Percentiles rank a stretch among this genome's conserved stretches.
Evolutionary conservation across 2,888 invertebrate species (phyloP).

Genomic region (Mimachlamys varia): DNA sequence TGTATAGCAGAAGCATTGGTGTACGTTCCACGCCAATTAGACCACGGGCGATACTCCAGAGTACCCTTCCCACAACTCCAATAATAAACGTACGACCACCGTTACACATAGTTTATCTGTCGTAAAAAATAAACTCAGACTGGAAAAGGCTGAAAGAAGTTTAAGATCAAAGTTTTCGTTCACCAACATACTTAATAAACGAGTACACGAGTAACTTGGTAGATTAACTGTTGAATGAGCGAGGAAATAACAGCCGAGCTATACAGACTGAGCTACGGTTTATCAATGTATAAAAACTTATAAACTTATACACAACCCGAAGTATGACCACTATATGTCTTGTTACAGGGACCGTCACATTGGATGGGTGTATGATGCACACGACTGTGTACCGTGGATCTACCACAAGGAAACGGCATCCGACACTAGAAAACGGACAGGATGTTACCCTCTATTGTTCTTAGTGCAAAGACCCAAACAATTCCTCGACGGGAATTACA

Average conservation of each 20-base stretch:
- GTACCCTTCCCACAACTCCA: neutral
- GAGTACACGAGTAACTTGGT: too few relatives aligned
- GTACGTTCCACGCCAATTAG: neutral
- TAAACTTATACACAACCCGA: slow-evolving; percentile 12
- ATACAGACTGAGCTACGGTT: neutral
- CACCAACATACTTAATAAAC: too few relatives aligned
- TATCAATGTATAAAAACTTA: neutral
- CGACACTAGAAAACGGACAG: neutral
- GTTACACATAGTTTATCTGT: neutral
- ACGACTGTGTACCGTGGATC: neutral
- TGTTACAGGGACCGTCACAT: neutral
- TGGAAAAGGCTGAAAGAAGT: too few relatives aligned
- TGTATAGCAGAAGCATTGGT: neutral
- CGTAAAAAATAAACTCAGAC: neutral
- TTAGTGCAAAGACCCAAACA: slow-evolving; percentile 5
- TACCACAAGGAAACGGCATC: neutral
- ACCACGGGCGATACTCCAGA: neutral
- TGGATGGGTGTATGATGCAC: neutral
- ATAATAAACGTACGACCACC: neutral
- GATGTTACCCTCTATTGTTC: slow-evolving; percentile 13
- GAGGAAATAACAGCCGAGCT: too few relatives aligned
- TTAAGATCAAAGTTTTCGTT: too few relatives aligned
- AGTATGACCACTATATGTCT: neutral
- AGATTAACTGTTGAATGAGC: too few relatives aligned
- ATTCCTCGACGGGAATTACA: neutral